Base-by-base conservation (phyloP, 1,140 invertebrate genomes). In the Drosophila sulfurigaster region DNA sequence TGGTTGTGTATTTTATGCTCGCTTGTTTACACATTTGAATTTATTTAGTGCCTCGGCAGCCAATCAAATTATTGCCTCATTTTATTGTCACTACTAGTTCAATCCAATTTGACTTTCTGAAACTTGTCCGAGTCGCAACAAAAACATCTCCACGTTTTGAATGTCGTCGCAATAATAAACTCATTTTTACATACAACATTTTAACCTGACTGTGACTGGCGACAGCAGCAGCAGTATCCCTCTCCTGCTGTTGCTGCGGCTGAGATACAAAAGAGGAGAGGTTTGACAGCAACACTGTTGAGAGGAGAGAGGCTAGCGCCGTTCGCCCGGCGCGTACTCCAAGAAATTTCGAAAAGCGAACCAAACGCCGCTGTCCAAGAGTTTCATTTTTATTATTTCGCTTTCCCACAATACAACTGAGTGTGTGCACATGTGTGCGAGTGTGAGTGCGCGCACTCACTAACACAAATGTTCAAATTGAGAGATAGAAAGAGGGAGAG, bases 131-230 rank as follows among this genome's bases (percentile, higher is more conserved):
- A 38, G 65, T 54, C 52, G 25, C 16, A 57, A 79, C 67, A 78
- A 74, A 74, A 80, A 77, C 82, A 80, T 66, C 69, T 68, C 71
- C 45, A 64, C 82, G 64, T 78, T 65, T n/a, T 80, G 80, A 62
- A 78, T 80, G 80, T 68, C 80, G 80, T 71, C 71, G 82, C 81
- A 78, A 86, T 69, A 87, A 87, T 87, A 87, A 88, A 88, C 66
- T 79, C 66, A 81, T 59, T 77, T 85, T 75, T 70, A 51, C 78
- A 74, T 81, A 78, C 74, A 56, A 70, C 8, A 75, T 75, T 87
- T 66, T 69, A 87, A 82, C 79, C 77, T 71, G 35, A 38, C 6
- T 38, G 66, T 75, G 62, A 76, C 43, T 64, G 64, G 32, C 41
- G 49, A 62, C 72, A 68, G 65, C 69, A 20, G 46, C 71, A 71